Evolutionary conservation across 2,797 vertebrate genomes (phyloP).

Genomic region (Sphenodon punctatus): DNA sequence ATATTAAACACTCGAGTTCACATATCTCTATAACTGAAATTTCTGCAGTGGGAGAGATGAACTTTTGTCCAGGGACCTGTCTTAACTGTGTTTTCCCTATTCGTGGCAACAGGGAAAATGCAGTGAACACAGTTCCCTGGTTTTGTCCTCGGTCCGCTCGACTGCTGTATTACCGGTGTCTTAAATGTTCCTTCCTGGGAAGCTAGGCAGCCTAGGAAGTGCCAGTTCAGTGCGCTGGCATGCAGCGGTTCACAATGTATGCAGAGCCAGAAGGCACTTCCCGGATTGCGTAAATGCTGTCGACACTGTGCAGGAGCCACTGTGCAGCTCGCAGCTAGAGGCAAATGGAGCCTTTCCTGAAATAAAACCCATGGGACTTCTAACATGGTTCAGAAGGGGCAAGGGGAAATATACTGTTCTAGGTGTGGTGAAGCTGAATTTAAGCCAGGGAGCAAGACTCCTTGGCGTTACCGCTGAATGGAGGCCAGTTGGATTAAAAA

Average conservation of each 20-base stretch:
- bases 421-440: neutral
- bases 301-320: accelerated
- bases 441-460: neutral
- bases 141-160: too few relatives aligned
- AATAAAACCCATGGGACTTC: accelerated
- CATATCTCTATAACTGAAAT: too few relatives aligned
- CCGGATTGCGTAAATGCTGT: accelerated
- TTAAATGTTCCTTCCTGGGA: neutral
- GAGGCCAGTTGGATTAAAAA: accelerated
- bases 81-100: too few relatives aligned
- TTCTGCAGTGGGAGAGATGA: too few relatives aligned
- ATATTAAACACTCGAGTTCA: too few relatives aligned
- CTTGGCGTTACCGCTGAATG: accelerated
- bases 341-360: neutral
- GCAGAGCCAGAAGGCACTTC: accelerated
- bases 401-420: too few relatives aligned
- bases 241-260: neutral
- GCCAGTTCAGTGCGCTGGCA: neutral
- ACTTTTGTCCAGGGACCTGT: too few relatives aligned
- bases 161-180: neutral
- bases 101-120: too few relatives aligned
- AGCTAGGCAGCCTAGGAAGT: neutral
- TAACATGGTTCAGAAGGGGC: accelerated
- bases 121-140: too few relatives aligned
- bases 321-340: neutral